phyloP scores from a whole-genome alignment of 2,113 vertebrate genomes.

The Gambusia affinis region DNA sequence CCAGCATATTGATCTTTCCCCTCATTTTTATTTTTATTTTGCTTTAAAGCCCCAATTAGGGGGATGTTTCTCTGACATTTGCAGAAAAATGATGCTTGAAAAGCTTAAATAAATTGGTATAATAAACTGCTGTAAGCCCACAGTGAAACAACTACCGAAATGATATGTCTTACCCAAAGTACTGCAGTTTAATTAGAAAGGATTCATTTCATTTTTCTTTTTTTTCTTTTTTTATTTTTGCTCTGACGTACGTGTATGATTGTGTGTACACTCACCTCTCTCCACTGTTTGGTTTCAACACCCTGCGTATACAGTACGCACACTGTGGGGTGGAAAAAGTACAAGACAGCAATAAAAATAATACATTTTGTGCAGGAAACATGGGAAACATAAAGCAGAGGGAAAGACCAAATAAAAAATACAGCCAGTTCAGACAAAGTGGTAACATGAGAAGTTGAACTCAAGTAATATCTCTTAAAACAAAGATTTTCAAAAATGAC shows the following conservation, averaged over 20 bases:
- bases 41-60: constrained; percentile 48
- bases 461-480: constrained; percentile 26
- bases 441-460: constrained; percentile 35
- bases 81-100: constrained; percentile 32
- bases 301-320: constrained; percentile 93
- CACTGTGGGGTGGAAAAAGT: constrained; percentile 74
- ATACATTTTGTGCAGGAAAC: constrained; percentile 2
- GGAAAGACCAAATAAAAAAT: constrained; percentile 25
- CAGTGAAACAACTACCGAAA: neutral
- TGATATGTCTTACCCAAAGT: constrained; percentile 18
- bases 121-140: constrained; percentile 5
- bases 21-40: constrained; percentile 25
- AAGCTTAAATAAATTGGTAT: constrained; percentile 35
- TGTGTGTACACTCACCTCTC: constrained; percentile 82
- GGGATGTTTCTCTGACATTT: constrained; percentile 32
- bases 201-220: neutral
- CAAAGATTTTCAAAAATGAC: constrained; percentile 14
- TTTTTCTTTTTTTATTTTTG: neutral
- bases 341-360: constrained; percentile 23
- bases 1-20: constrained; percentile 49
- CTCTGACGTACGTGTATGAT: constrained; percentile 9
- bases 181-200: constrained; percentile 29
- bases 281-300: constrained; percentile 92
- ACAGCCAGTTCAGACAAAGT: constrained; percentile 26
- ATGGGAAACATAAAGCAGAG: neutral